Base-by-base conservation (phyloP, 1,140 invertebrate genomes). In the Neodiprion fabricii region DNA sequence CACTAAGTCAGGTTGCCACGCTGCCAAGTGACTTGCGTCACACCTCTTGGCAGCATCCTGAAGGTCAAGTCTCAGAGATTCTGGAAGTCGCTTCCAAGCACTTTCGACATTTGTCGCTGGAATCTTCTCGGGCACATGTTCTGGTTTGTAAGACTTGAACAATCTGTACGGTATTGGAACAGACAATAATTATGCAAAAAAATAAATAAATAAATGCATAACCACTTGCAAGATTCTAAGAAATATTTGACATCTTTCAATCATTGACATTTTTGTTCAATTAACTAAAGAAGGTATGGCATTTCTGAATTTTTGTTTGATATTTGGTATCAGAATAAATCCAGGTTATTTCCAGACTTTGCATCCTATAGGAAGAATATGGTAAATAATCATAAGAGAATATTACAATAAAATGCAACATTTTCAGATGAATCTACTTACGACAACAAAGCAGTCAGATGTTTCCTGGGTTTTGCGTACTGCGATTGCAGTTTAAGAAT, bases 101-200 rank as follows among this genome's bases (percentile, higher is more conserved):
- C 82, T 85, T 78, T 87, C 85, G 73, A 86, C 78, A 74, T 87
- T 88, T 48, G 86, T 78, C 9, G 86, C 77, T 21, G 78, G 53
- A 68, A 88, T 82, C 74, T 80, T 85, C 73, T 89, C 87, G 21
- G 87, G 87, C 0, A 89, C 88, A 68, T 85, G 80, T 76, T 89
- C 87, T 28, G 88, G 87, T 76, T 87, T 89, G 53, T 87, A 89
- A 1, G 86, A 87, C 74, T 89, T 89, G 71, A 85, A 89, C 66
- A 89, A 77, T 28, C 86, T 87, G 53, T 73, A 80, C 76, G 11
- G 53, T 7, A 72, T 48, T 9, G 28, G 28, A 40, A 40, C 28
- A 40, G 28, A 40, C 28, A 40, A 5, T 40, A 40, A 40, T 40
- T 40, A 40, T 3, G 28, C 1, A 40, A 40, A 40, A 40, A 67